Evolutionary conservation across 2,113 vertebrate genomes (phyloP), one percentile per base, ranked within the genome.

Genomic region (Myrmophylax atrothorax): DNA sequence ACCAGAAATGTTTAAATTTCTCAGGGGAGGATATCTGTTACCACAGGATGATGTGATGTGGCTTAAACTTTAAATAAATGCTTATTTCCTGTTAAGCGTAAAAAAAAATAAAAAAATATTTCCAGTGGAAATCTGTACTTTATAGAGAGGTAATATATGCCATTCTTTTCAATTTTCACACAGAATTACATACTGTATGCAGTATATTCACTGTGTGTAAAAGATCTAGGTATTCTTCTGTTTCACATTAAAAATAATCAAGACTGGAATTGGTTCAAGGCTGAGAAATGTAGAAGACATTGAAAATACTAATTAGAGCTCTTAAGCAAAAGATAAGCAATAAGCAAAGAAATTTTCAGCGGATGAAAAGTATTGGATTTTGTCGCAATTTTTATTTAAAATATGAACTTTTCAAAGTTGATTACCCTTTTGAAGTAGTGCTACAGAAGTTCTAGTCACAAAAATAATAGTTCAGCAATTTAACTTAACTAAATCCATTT

Each of bases 81-180:
- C 93, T 94, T 96, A 96, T 97, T 97, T 97, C 95, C 94, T 90
- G 60, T 93, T 93, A 94, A 96, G 97, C 90, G 83, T 94, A 89
- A 95, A 94, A 93, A 94, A 94, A 87, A 50, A 26, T 42, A 50
- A 50, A 12, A 47, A 79, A 47, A 76, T 47, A 37, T 89, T 97
- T 91, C 93, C 91, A 96, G 95, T 94, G 38, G 60, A 94, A 97
- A 94, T 97, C 91, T 97, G 88, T 95, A 73, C 93, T 91, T 97
- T 93, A 97, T 96, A 96, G 85, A 96, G 84, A 29, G 18, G 81
- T 96, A 96, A 97, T 95, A 74, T 66, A 69, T 92, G 80, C 77
- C 97, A 96, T 96, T 97, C 95, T 96, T 93, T 97, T 91, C 95
- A 89, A 95, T 97, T 97, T 97, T 96, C 96, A 97, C 96, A 96